A percentile compares a stretch with the other conserved stretches of the same genome.
Conservation (phyloP, 2,797 vertebrate genomes). For the Lacerta viridis region DNA sequence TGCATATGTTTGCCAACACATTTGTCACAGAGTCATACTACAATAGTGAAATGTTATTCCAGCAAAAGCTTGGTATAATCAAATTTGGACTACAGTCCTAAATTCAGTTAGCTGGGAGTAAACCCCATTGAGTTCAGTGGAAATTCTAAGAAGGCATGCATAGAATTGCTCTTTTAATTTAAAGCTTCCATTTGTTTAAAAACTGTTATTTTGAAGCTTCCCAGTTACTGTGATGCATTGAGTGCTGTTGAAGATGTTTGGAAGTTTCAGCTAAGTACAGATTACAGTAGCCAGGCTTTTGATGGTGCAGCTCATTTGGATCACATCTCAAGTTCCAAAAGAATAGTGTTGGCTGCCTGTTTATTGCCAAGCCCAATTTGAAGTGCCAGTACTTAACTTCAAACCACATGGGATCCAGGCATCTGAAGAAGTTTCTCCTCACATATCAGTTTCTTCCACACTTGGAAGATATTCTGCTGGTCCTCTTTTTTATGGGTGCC, state of each 20-base stretch:
- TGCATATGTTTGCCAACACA: background rate
- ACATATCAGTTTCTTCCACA: background rate
- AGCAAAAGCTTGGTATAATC: background rate
- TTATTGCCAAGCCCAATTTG: background rate
- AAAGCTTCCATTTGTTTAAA: background rate
- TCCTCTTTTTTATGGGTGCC: background rate
- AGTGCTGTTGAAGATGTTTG: background rate
- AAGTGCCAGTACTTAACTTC: background rate
- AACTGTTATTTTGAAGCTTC: background rate
- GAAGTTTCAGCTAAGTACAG: background rate
- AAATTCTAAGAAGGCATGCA: too few species aligned
- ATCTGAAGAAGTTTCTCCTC: background rate
- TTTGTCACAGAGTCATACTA: background rate
- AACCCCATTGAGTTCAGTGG: too few species aligned
- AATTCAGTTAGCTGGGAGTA: too few species aligned
- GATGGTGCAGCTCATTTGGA: background rate
- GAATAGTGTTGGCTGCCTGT: background rate
- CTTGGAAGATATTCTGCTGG: background rate
- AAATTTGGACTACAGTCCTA: too few species aligned
- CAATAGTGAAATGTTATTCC: background rate
- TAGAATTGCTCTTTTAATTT: background rate
- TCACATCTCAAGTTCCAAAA: background rate
- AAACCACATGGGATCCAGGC: background rate
- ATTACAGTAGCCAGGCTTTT: background rate
- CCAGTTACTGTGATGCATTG: background rate